Percentiles rank a stretch among this genome's conserved stretches.
These are phyloP conservation scores for Tragelaphus buxtoni DNA, from an alignment of 2,113 vertebrate species.

Conservation along the genomic window DNA sequence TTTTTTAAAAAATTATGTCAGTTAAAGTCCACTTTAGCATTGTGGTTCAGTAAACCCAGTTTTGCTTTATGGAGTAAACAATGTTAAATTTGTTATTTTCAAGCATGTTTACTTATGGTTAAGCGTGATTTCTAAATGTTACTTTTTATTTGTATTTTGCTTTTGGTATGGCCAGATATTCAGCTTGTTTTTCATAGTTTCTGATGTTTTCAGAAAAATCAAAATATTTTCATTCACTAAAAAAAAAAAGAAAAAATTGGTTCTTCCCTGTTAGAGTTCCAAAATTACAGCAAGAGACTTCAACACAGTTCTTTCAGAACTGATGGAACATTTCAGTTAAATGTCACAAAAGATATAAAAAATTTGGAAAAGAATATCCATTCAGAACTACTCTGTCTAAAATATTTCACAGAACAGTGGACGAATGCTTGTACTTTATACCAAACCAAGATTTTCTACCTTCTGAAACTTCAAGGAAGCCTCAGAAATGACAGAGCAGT, in stretches of 20 bases:
- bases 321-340: too few relatives aligned
- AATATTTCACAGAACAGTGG: not conserved
- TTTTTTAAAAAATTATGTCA: too few relatives aligned
- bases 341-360: too few relatives aligned
- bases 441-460: not conserved
- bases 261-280: not conserved
- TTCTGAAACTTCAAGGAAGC: not conserved
- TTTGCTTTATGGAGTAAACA: too few relatives aligned
- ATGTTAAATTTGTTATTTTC: too few relatives aligned
- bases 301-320: not conserved
- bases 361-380: not conserved
- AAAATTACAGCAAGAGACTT: not conserved
- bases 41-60: too few relatives aligned
- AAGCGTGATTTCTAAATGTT: not conserved
- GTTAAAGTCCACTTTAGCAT: too few relatives aligned
- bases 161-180: not conserved
- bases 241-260: not conserved
- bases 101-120: too few relatives aligned
- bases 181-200: slow-evolving; percentile 44
- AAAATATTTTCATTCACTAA: slow-evolving; percentile 43
- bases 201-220: slow-evolving; percentile 58
- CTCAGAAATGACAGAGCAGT: not conserved
- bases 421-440: not conserved
- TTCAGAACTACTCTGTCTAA: not conserved
- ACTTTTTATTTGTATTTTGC: slow-evolving; percentile 40